Base-by-base conservation (phyloP, 2,888 invertebrate genomes). In the Geophilus truncorum region DNA sequence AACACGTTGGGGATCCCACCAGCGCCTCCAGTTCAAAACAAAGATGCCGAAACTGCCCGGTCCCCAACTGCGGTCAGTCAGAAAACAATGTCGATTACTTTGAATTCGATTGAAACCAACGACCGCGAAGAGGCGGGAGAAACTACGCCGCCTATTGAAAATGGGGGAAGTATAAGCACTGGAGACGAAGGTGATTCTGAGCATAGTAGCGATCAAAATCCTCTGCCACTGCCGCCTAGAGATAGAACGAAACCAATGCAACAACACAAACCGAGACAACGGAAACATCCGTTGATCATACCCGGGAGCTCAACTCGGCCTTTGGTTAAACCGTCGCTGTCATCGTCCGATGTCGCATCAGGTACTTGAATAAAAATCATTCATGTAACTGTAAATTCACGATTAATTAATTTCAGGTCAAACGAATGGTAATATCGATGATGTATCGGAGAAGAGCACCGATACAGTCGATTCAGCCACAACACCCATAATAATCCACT, bases 231-330 rank as follows among this genome's bases (percentile, higher is more conserved):
- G 82, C 94, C 94, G 0, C 94, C 94, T 0, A 89, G 93, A 83
- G 93, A 93, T 85, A 89, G 92, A 25, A 90, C 90, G 28, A 91
- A 91, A 85, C 85, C 86, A 18, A 84, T 85, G 0, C 89, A 90
- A 83, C 90, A 91, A 10, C 90, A 89, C 36, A 90, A 93, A 85
- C 91, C 92, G 0, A 89, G 94, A 15, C 92, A 93, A 81, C 89
- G 94, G 51, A 94, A 93, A 85, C 92, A 94, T 89, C 94, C 94
- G 0, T 88, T 95, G 45, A 91, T 94, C 79, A 92, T 94, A 84
- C 93, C 93, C 2, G 80, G 80, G 5, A 80, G 62, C 36, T 80
- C 51, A 40, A 70, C 81, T n/a, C 62, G 70, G 25, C 80, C 62
- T 23, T 77, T 80, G n/a, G 79, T 83, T 6, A 84, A 83, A 51